These are phyloP conservation scores for Phyllostomus hastatus DNA, from an alignment of 2,113 vertebrate species.

Conservation along the genomic window DNA sequence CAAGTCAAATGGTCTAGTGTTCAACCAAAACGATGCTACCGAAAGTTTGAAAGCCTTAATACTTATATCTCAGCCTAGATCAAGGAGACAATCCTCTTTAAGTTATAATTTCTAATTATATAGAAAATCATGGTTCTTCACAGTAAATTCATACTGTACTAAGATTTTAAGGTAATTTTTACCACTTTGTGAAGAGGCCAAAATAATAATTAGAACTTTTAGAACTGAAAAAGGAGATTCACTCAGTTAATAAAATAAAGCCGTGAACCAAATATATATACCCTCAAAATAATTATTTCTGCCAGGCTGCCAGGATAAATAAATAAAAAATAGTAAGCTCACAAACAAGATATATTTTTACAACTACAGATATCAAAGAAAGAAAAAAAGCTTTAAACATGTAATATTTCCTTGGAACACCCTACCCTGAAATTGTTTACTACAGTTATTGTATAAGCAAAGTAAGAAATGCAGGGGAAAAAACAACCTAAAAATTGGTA, in stretches of 20 bases:
- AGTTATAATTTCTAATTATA: constrained; percentile 20
- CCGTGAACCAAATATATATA: neutral
- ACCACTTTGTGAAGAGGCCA: neutral
- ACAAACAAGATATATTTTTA: constrained; percentile 19
- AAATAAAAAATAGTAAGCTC: neutral
- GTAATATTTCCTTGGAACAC: constrained; percentile 33
- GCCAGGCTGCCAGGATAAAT: constrained; percentile 24
- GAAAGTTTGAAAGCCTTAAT: neutral
- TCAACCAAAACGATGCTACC: neutral
- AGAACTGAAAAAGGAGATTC: constrained; percentile 10
- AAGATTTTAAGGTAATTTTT: constrained; percentile 21
- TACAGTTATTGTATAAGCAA: constrained; percentile 38
- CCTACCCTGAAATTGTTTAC: constrained; percentile 21
- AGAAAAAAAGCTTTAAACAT: constrained; percentile 21
- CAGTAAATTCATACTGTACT: constrained; percentile 1
- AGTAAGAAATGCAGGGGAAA: constrained; percentile 11
- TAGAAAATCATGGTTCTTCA: constrained; percentile 19
- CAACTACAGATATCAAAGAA: constrained; percentile 26
- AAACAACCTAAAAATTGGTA: constrained; percentile 34
- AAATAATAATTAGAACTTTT: constrained; percentile 40
- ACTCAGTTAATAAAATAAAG: constrained; percentile 24
- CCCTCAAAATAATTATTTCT: constrained; percentile 33
- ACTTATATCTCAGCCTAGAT: neutral
- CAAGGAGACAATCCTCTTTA: constrained; percentile 22
- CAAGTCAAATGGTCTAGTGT: neutral